Evolutionary conservation across 2,797 vertebrate genomes (phyloP).

Genomic region (Dicrostonyx torquatus): DNA sequence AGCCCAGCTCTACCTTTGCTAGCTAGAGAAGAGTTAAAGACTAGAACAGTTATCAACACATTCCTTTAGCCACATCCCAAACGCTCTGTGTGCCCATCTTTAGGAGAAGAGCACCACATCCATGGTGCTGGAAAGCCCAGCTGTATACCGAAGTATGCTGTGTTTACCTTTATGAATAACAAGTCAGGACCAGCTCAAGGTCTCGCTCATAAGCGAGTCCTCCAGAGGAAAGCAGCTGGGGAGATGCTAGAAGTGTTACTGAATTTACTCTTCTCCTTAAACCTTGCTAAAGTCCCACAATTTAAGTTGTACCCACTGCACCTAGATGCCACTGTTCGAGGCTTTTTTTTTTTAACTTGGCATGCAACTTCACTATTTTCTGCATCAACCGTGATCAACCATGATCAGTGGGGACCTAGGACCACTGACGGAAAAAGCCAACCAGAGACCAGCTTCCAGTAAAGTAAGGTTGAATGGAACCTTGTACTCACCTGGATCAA

Average conservation of each 20-base stretch:
- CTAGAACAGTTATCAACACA: background rate
- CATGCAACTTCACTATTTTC: background rate
- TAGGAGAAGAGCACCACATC: background rate
- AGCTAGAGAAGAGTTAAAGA: background rate
- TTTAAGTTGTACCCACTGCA: background rate
- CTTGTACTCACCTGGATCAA: constrained; percentile 28
- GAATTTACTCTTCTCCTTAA: background rate
- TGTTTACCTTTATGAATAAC: background rate
- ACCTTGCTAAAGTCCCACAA: background rate
- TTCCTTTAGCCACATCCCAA: background rate
- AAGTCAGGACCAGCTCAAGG: background rate
- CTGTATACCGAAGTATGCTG: background rate
- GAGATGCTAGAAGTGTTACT: background rate
- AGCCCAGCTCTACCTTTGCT: background rate
- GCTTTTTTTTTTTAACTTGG: background rate
- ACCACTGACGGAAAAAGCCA: background rate
- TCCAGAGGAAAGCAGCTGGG: background rate
- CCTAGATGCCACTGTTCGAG: background rate
- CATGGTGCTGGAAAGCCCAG: background rate
- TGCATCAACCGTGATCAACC: background rate
- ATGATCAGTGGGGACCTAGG: background rate
- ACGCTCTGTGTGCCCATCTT: background rate
- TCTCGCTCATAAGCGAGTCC: background rate
- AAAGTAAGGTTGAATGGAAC: background rate
- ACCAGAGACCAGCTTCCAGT: background rate